phyloP scores from a whole-genome alignment of 30 jellyfish, hydroid and myxozoan genomes.

The Cassiopea andromeda region DNA sequence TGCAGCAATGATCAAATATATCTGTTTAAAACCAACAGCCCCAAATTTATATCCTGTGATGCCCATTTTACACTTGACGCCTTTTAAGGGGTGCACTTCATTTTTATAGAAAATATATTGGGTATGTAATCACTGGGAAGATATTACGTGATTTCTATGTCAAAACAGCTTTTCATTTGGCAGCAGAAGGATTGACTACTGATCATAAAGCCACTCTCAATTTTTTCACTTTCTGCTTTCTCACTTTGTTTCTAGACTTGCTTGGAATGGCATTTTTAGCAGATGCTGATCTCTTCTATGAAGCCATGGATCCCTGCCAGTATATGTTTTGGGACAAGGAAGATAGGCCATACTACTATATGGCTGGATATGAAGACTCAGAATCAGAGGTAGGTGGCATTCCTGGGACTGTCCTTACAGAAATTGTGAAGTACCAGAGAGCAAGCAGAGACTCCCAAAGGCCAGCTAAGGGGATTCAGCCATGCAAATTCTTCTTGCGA shows the following conservation, averaged over 20 bases:
- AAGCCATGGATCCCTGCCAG: conserved; percentile 51
- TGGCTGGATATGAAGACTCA: conserved; percentile 15
- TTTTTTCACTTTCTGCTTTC: not conserved
- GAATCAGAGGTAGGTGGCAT: conserved; percentile 58
- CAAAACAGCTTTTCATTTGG: not conserved
- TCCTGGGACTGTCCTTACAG: conserved; percentile 51
- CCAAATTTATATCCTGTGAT: too few relatives aligned
- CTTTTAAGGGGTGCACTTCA: too few relatives aligned
- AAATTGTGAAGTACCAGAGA: conserved; percentile 21
- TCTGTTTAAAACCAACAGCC: too few relatives aligned
- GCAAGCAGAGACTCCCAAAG: conserved; percentile 3
- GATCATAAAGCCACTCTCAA: not conserved
- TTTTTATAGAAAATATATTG: too few relatives aligned
- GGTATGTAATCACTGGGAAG: not conserved
- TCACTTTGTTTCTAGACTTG: not conserved
- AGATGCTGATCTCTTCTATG: conserved; percentile 30
- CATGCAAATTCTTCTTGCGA: conserved; percentile 48
- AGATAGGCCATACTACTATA: conserved; percentile 47
- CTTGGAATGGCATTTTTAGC: conserved; percentile 36
- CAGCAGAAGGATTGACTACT: not conserved
- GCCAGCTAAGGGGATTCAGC: not conserved
- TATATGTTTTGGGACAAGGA: conserved; percentile 52
- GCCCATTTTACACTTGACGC: too few relatives aligned
- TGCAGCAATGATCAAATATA: too few relatives aligned
- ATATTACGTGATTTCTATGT: not conserved